Evolutionary conservation across 1,140 invertebrate species (phyloP).

Genomic region (Brevipalpus yothersi): DNA sequence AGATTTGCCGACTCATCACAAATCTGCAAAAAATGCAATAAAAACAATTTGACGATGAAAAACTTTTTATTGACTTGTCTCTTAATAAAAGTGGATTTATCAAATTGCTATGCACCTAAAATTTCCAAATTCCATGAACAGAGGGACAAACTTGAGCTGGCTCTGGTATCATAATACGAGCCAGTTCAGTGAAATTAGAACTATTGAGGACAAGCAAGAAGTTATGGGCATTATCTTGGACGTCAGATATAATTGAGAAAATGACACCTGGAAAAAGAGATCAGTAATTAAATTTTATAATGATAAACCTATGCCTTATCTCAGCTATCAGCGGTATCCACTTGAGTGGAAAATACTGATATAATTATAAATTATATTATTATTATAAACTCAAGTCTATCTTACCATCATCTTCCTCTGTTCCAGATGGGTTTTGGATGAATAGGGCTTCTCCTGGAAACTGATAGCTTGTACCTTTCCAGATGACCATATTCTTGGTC

Average conservation of each 20-base stretch:
- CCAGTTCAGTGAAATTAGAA: neutral
- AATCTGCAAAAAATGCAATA: no score
- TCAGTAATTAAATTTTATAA: neutral
- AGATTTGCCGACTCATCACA: no score
- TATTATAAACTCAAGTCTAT: no score
- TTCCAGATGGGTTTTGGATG: conserved; percentile 14
- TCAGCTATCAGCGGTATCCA: no score
- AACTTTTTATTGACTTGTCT: no score
- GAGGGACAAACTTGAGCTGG: neutral
- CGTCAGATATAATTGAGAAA: neutral
- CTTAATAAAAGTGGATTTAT: no score
- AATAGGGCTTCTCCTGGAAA: conserved; percentile 11
- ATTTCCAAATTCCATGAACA: neutral
- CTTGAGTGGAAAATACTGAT: no score
- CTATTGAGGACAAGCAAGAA: neutral
- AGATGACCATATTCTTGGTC: conserved; percentile 11
- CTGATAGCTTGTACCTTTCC: conserved; percentile 13
- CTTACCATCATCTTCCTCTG: conserved; percentile 19
- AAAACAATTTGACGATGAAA: no score
- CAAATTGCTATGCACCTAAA: no score
- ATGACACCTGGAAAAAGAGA: neutral
- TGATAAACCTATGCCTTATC: no score
- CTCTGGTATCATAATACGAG: neutral
- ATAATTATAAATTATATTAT: no score
- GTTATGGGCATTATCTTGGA: neutral